Base-by-base conservation (phyloP, 2,113 vertebrate species). In the Craseonycteris thonglongyai region DNA sequence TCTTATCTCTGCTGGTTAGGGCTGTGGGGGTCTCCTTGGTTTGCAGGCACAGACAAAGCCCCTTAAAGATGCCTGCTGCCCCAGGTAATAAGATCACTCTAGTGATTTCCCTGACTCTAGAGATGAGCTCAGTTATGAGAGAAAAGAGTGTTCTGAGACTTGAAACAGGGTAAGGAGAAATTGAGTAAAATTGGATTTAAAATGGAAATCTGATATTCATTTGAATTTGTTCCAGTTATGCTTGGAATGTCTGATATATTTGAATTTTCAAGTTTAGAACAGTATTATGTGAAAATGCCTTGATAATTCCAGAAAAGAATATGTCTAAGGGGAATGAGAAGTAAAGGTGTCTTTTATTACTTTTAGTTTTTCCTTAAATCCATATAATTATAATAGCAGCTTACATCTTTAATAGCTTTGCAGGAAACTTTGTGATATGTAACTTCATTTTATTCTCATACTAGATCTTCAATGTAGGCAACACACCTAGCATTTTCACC, bases 131-230 rank as follows among this genome's bases (percentile, higher is more conserved):
- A 75, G 93, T 90, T 90, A 72, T 93, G 94, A 96, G 88, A 94
- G 78, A 33, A 96, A 96, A 89, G 93, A 76, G 80, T 90, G 96
- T 88, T 96, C 78, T 96, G 96, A 97, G 96, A 96, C 90, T 90
- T 91, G 97, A 97, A 93, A 94, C 80, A 93, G 69, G 88, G 91
- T 65, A 90, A 92, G 45, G 63, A 93, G 74, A 95, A 96, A 96
- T 87, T 76, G 83, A 93, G 87, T 96, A 91, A 97, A 97, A 97
- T 93, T 97, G 96, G 90, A 96, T 97, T 97, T 97, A 96, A 95
- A 97, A 97, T 97, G 97, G 92, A 97, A 97, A 97, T 97, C 83
- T 96, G 96, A 96, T 97, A 93, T 97, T 97, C 97, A 97, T 97
- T 97, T 97, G 97, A 97, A 97, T 97, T 96, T 96, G 95, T 96